phyloP scores from a whole-genome alignment of 2,113 vertebrate genomes.

The Tenrec ecaudatus region DNA sequence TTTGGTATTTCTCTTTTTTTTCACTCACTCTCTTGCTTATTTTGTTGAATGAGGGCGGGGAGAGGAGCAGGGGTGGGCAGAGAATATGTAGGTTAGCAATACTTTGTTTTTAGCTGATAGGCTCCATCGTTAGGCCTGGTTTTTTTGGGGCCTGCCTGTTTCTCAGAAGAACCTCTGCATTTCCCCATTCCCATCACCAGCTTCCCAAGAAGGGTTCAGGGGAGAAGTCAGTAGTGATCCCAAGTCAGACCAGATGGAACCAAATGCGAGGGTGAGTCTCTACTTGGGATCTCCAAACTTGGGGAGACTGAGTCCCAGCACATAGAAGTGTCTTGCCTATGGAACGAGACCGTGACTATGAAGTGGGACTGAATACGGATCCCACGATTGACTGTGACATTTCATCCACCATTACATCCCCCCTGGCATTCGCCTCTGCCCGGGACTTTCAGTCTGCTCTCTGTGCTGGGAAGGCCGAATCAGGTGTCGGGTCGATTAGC shows the following conservation, averaged over 20 bases:
- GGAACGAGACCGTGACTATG: background rate
- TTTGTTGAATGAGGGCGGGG: background rate
- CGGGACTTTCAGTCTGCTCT: background rate
- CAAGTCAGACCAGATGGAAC: background rate
- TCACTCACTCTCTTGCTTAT: too few relatives aligned
- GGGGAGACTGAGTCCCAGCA: background rate
- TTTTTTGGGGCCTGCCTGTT: background rate
- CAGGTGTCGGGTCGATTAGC: background rate
- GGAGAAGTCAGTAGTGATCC: background rate
- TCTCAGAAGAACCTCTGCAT: background rate
- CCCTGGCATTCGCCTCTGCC: background rate
- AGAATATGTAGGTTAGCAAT: background rate
- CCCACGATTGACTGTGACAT: background rate
- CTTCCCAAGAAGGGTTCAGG: fast-evolving
- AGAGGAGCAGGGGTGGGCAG: too few relatives aligned
- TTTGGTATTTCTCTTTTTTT: fast-evolving
- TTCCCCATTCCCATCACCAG: fast-evolving
- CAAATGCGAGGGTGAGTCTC: fast-evolving
- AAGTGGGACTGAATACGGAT: background rate
- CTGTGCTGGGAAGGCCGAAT: background rate
- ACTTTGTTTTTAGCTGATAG: background rate
- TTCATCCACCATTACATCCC: fast-evolving
- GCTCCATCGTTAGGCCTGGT: background rate
- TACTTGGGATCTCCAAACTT: background rate
- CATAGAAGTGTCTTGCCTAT: background rate